Evolutionary conservation across 2,888 invertebrate species (phyloP).

Genomic region (Axea sp.): DNA sequence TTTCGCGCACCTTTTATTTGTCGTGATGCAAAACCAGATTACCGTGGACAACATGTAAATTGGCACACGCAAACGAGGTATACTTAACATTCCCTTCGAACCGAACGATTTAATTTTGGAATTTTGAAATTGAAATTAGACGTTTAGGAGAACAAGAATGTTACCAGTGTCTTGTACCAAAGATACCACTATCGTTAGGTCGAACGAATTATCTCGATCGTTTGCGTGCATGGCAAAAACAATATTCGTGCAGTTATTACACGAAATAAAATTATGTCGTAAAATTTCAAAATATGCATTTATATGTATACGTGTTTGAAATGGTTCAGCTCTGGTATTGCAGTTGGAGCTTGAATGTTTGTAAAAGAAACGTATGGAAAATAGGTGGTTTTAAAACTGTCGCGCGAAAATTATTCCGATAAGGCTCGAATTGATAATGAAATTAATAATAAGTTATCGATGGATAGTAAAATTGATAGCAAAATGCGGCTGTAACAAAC

Average conservation of each 20-base stretch:
- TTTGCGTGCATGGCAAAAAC: conserved; percentile 17
- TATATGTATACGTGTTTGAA: not conserved
- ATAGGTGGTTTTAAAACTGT: too few relatives aligned
- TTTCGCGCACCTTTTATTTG: conserved; percentile 36
- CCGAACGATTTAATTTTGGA: conserved; percentile 52
- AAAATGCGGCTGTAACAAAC: too few relatives aligned
- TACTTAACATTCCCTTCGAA: conserved; percentile 46
- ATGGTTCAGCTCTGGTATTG: too few relatives aligned
- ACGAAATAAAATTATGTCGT: not conserved
- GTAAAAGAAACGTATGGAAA: too few relatives aligned
- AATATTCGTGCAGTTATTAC: not conserved
- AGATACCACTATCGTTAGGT: conserved; percentile 32
- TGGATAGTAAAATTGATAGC: too few relatives aligned
- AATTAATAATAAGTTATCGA: too few relatives aligned
- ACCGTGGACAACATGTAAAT: conserved; percentile 45
- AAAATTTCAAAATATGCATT: conserved; percentile 1
- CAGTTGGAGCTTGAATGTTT: too few relatives aligned
- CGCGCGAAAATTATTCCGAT: too few relatives aligned
- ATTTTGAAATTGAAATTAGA: conserved; percentile 51
- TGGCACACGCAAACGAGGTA: conserved; percentile 50
- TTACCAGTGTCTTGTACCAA: conserved; percentile 3
- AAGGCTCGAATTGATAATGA: too few relatives aligned
- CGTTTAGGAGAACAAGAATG: conserved; percentile 14
- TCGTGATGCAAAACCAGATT: conserved; percentile 44
- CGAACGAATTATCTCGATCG: conserved; percentile 4